Evolutionary conservation across 2,888 invertebrate species (phyloP), one percentile per base, ranked within the genome.

Genomic region (Luffia ferchaultella): DNA sequence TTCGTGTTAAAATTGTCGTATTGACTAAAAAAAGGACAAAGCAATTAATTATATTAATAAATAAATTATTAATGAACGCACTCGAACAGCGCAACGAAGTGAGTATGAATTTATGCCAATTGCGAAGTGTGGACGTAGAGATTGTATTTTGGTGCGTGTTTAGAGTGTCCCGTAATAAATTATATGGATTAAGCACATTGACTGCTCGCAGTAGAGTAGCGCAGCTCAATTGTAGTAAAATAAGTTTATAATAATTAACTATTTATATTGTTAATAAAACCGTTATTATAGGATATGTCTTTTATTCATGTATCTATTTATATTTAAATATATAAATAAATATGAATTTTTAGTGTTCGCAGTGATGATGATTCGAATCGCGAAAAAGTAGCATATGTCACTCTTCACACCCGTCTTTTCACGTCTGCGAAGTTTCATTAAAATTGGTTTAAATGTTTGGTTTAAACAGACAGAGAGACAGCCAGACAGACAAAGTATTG

Each of bases 231-330:
- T 76, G 78, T 82, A 80, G 79, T 64, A 56, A 60, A 67, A 68
- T 80, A 79, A 77, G 77, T 82, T 83, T 82, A 76, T 80, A 80
- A n/a, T n/a, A n/a, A 80, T 76, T 80, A 77, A 49, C 64, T 77
- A 78, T 83, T 82, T 80, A 80, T 82, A 82, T 82, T 83, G 83
- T 83, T 83, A 83, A 79, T 82, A 83, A 83, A 83, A 83, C 70
- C 73, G 83, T 83, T 83, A 80, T 77, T 68, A 77, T 79, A 79
- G 73, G 68, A 60, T 62, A 55, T 46, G 50, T 58, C 59, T 66
- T 62, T 62, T 58, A 30, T 30, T 30, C 3, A n/a, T n/a, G n/a
- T n/a, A n/a, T n/a, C 59, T 48, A 52, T 56, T 49, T 9, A 42
- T 48, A 41, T 17, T 16, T 18, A 3, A 45, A n/a, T n/a, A n/a